Percentiles rank a stretch among this genome's conserved stretches.
Conservation (phyloP, 2,113 vertebrate species). For the Oncorhynchus mykiss region DNA sequence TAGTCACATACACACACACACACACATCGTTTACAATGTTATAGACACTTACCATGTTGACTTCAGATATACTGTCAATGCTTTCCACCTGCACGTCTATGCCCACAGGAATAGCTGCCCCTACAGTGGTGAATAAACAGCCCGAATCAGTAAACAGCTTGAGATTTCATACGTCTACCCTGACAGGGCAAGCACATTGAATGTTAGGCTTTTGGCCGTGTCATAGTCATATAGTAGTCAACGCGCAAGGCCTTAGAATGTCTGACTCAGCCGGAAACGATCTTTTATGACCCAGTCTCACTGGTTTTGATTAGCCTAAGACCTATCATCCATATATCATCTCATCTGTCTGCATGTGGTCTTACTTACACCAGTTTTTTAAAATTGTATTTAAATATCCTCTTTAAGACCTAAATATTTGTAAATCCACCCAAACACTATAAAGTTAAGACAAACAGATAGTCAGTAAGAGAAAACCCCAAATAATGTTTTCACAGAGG, state of each 20-base stretch:
- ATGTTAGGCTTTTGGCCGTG: neutral
- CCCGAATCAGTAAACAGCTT: constrained; percentile 13
- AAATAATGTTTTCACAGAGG: neutral
- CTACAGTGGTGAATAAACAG: constrained; percentile 65
- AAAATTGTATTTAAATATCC: too few species aligned
- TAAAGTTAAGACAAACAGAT: neutral
- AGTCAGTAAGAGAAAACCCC: neutral
- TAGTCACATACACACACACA: too few species aligned
- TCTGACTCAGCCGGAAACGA: too few species aligned
- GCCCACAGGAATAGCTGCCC: constrained; percentile 83
- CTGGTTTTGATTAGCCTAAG: neutral
- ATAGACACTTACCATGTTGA: constrained; percentile 82
- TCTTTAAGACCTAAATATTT: neutral
- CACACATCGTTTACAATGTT: neutral
- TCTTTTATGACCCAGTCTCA: neutral
- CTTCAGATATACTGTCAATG: constrained; percentile 90
- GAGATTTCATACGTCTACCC: neutral
- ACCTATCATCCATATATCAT: neutral
- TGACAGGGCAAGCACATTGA: neutral
- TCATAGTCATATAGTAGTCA: neutral
- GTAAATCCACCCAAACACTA: neutral
- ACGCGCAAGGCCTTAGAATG: too few species aligned
- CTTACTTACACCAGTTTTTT: too few species aligned
- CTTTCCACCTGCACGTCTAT: constrained; percentile 91
- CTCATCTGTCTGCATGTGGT: too few species aligned